Conservation (phyloP, 2,888 invertebrate species). For the Notodromas monacha region DNA sequence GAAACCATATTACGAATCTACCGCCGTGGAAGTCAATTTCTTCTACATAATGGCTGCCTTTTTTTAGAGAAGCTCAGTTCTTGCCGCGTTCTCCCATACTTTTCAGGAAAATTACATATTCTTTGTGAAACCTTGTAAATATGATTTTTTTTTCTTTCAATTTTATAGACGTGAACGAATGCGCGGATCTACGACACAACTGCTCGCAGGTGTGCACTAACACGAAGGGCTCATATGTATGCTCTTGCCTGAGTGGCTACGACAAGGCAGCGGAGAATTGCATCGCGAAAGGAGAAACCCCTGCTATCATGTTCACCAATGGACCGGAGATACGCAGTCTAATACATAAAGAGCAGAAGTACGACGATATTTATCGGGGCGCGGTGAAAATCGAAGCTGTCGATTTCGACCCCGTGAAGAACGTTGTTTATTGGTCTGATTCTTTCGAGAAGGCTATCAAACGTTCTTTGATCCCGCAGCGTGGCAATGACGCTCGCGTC, state of each 20-base stretch:
- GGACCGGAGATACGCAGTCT: slow-evolving; percentile 48
- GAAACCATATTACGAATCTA: no score
- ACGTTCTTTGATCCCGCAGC: slow-evolving; percentile 45
- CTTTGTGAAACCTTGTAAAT: no score
- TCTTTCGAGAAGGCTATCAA: slow-evolving; percentile 62
- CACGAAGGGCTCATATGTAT: slow-evolving; percentile 56
- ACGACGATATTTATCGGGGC: slow-evolving; percentile 33
- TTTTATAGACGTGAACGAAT: slow-evolving; percentile 73
- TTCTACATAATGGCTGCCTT: no score
- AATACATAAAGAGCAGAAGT: slow-evolving; percentile 20
- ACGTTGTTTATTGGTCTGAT: slow-evolving; percentile 85
- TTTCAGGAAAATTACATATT: no score
- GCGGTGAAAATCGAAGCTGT: slow-evolving; percentile 68
- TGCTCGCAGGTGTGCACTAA: slow-evolving; percentile 83
- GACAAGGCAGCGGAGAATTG: no score
- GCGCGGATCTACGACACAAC: slow-evolving; percentile 39
- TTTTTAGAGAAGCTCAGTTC: no score
- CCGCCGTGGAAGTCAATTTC: no score
- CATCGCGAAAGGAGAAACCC: slow-evolving; percentile 23
- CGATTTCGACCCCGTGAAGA: slow-evolving; percentile 48
- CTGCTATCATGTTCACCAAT: slow-evolving; percentile 30
- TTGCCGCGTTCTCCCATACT: no score
- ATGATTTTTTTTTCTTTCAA: no score
- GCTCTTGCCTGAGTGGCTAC: slow-evolving; percentile 54
- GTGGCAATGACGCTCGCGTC: slow-evolving; percentile 37